Evolutionary conservation across 2,888 invertebrate species (phyloP), one percentile per base, ranked within the genome.

Genomic region (Phortica magna): DNA sequence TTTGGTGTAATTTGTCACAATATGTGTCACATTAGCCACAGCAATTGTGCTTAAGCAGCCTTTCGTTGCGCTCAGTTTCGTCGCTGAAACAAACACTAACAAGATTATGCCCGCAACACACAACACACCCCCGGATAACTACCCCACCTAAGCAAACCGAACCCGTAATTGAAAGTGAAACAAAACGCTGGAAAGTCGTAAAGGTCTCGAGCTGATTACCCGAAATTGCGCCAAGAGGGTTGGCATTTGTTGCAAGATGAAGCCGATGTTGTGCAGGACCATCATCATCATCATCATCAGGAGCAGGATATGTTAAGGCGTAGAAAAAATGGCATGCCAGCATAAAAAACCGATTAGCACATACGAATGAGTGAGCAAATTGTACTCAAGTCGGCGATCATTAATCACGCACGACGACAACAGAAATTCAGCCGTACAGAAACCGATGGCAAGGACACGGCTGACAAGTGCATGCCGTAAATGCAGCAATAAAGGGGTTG

Each of bases 11-110:
- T 92, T 92, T 92, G 92, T 91, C 91, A 91, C 91, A 92, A 92
- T 92, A 91, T 92, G 91, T 91, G 91, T 92, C 91, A 91, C 90
- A 92, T 92, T 92, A 91, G 90, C 82, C 86, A 90, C 89, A 89
- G 90, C 90, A 89, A 91, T 91, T 91, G 88, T 84, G 82, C 84
- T 88, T 85, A 83, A 87, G 84, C 81, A 78, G 80, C 65, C 71
- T 55, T 67, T 53, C 75, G 48, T 64, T 48, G 68, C 73, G 77
- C 78, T 53, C 80, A 73, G 80, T 80, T 77, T 81, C 83, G 82
- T 83, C 83, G 80, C n/a, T 53, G 17, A 57, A 14, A 59, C 22
- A 65, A 64, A 48, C 61, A 74, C 76, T 76, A 77, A 79, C 79
- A 75, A 77, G 79, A 76, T 77, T 77, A 76, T 74, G 61, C 74